Conservation (phyloP, 37 sponge, comb jelly and placozoan genomes). For the Mnemiopsis leidyi region DNA sequence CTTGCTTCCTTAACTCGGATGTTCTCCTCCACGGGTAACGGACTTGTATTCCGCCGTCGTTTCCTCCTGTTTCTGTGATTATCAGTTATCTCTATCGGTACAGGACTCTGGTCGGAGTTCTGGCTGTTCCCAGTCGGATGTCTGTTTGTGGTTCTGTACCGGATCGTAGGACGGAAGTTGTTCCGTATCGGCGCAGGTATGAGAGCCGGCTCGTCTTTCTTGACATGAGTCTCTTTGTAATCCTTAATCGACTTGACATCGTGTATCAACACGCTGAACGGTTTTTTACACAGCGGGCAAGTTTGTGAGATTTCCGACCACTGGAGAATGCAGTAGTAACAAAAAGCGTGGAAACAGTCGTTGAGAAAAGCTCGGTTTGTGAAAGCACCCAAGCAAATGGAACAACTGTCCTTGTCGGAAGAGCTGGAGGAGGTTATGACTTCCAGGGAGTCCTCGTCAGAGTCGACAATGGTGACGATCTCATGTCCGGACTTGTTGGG, state of each 20-base stretch:
- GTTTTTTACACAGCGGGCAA: constrained; percentile 86
- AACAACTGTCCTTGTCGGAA: constrained; percentile 59
- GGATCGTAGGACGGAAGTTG: background rate
- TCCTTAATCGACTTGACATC: constrained; percentile 70
- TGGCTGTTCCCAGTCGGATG: background rate
- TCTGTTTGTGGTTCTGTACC: constrained; percentile 28
- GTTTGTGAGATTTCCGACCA: constrained; percentile 77
- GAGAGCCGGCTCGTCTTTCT: constrained; percentile 8
- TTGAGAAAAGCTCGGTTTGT: constrained; percentile 31
- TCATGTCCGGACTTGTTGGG: background rate
- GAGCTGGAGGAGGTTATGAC: background rate
- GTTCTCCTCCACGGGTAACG: background rate
- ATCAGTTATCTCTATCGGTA: background rate
- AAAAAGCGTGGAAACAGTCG: constrained; percentile 74
- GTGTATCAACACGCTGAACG: constrained; percentile 74
- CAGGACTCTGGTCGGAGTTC: background rate
- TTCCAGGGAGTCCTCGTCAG: background rate
- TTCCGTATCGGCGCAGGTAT: background rate
- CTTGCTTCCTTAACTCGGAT: background rate
- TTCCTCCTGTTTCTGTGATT: background rate
- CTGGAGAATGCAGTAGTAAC: constrained; percentile 79
- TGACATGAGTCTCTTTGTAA: constrained; percentile 68
- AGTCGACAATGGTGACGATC: background rate
- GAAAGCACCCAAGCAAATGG: constrained; percentile 24
- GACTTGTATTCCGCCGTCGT: background rate